Percentiles rank a stretch among this genome's conserved stretches.
phyloP scores from a whole-genome alignment of 2,113 vertebrate species.

The Chiloscyllium plagiosum region DNA sequence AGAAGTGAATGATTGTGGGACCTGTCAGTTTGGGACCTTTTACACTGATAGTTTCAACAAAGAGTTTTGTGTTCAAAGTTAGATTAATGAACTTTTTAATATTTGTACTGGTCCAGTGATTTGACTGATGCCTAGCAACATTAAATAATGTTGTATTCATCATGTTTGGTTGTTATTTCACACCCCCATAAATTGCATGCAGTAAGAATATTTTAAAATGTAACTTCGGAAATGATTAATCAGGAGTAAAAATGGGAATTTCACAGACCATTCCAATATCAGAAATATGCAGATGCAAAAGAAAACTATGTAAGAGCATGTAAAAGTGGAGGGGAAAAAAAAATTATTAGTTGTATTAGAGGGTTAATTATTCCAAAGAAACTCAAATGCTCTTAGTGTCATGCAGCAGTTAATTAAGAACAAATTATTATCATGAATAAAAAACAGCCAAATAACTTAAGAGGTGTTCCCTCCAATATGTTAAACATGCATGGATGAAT shows the following conservation, averaged over 20 bases:
- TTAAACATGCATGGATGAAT: not conserved
- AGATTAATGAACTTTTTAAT: not conserved
- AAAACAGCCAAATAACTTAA: too few relatives aligned
- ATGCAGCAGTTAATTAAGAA: not conserved
- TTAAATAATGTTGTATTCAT: not conserved
- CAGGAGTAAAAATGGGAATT: not conserved
- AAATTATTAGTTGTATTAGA: not conserved
- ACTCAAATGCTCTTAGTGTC: not conserved
- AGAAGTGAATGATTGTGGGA: not conserved
- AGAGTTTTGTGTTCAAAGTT: not conserved
- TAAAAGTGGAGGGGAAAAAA: not conserved
- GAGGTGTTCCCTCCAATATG: not conserved
- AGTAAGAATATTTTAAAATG: not conserved
- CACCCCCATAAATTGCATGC: not conserved
- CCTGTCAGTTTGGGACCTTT: not conserved
- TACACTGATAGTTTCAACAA: not conserved
- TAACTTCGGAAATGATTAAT: not conserved
- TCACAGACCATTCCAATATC: not conserved
- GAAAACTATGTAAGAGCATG: not conserved
- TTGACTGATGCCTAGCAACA: not conserved
- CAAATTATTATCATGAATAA: not conserved
- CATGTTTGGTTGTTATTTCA: not conserved
- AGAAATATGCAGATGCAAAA: not conserved
- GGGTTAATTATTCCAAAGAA: not conserved
- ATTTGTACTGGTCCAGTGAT: not conserved